Percentiles rank a stretch among this genome's conserved stretches.
These are phyloP conservation scores for Latrodectus hesperus DNA, from an alignment of 2,888 invertebrate species.

Conservation along the genomic window DNA sequence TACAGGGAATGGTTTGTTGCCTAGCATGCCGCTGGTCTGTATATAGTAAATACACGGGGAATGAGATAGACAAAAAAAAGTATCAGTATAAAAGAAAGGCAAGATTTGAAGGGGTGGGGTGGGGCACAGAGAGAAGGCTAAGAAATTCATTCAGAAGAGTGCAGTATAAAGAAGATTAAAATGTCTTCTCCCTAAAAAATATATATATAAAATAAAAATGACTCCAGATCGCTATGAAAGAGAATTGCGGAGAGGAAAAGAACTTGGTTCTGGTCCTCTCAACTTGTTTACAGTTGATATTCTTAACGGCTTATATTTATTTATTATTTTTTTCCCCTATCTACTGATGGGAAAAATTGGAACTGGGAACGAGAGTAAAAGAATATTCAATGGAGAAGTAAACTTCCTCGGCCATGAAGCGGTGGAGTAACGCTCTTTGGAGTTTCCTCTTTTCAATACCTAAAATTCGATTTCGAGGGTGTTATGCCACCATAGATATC, in stretches of 20 bases:
- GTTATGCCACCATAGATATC: constrained; percentile 45
- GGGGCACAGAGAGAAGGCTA: constrained; percentile 6
- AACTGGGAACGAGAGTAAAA: constrained; percentile 10
- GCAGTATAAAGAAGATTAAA: constrained; percentile 68
- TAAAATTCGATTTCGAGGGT: constrained; percentile 55
- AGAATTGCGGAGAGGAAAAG: constrained; percentile 12
- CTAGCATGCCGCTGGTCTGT: background rate
- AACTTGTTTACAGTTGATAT: constrained; percentile 63
- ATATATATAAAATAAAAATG: constrained; percentile 34
- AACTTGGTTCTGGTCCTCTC: constrained; percentile 32
- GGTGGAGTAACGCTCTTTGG: constrained; percentile 33
- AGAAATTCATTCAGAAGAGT: constrained; percentile 67
- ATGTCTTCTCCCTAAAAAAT: constrained; percentile 46
- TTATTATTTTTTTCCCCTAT: constrained; percentile 39
- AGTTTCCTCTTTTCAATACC: constrained; percentile 55
- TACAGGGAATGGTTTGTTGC: constrained; percentile 64
- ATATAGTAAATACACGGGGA: constrained; percentile 12
- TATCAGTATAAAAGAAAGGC: background rate
- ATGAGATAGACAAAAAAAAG: constrained; percentile 35
- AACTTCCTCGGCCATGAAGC: background rate
- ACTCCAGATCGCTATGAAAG: constrained; percentile 22
- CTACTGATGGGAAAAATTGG: constrained; percentile 54
- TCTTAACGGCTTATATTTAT: constrained; percentile 47
- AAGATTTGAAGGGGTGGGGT: constrained; percentile 25
- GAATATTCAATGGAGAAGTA: background rate